Base-by-base conservation (phyloP, 2,888 invertebrate genomes). In the Temnothorax rugatulus region DNA sequence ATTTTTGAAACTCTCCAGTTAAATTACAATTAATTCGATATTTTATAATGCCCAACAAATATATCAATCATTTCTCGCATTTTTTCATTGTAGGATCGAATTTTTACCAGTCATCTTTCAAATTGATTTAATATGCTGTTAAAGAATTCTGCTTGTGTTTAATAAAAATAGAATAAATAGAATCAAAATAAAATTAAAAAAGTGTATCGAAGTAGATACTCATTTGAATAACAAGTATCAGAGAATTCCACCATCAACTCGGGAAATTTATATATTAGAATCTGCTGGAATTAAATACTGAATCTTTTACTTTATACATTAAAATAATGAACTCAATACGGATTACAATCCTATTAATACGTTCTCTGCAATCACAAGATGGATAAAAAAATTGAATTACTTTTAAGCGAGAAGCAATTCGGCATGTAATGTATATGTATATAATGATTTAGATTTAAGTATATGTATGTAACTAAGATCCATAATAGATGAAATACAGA, bases 321-420 rank as follows among this genome's bases (percentile, higher is more conserved):
- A 77, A 15, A 29, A 77, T 50, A 52, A 13, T 69, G 21, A 89
- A 77, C 29, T 61, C 61, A 87, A 63, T 75, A 18, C 9, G n/a
- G 21, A 52, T 18, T 54, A 76, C 13, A 64, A 68, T 41, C 2
- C 4, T 66, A 52, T 63, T 15, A 47, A 38, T 54, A 18, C 4
- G 11, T 18, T 50, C 7, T 52, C 0, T 52, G 25, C 0, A 50
- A 64, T 66, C 18, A 66, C 13, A 64, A 66, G 18, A 66, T 64
- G 9, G 25, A 41, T n/a, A 54, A 29, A 66, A 68, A 66, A 66
- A 13, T 77, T 54, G 41, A 54, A 25, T 34, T 34, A 25, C 9
- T 57, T 38, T 69, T 8, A 57, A 44, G 13, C 0, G 2, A 66
- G n/a, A 77, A 77, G 44, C 29, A 44, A 77, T 69, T 54, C 21